Conservation (phyloP, 2,888 invertebrate genomes). For the Cosmorhoe ocellata region DNA sequence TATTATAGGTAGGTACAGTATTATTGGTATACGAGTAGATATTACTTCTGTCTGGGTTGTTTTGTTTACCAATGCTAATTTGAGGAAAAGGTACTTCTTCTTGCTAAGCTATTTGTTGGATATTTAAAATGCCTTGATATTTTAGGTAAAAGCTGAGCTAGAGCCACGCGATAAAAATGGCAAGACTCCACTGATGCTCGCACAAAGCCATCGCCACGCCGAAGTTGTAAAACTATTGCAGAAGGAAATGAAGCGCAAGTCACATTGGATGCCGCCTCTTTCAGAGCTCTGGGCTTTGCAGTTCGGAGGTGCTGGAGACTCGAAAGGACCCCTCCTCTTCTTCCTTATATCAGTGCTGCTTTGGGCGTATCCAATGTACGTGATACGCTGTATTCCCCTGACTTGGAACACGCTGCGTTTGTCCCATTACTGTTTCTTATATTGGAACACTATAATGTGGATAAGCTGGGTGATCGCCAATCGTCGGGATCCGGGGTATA, state of each 20-base stretch:
- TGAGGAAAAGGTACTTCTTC: no score
- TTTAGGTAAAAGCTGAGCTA: conserved; percentile 91
- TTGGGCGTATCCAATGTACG: conserved; percentile 97
- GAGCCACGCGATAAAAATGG: conserved; percentile 95
- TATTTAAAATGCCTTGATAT: conserved; percentile 10
- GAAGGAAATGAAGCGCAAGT: conserved; percentile 90
- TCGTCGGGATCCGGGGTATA: conserved; percentile 93
- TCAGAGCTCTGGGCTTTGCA: conserved; percentile 94
- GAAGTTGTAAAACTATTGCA: conserved; percentile 92
- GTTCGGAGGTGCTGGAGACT: conserved; percentile 95
- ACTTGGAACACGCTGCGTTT: conserved; percentile 94
- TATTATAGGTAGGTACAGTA: no score
- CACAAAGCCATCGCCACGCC: conserved; percentile 92
- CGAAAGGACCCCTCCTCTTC: conserved; percentile 92
- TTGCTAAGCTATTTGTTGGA: no score
- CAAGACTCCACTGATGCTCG: conserved; percentile 94
- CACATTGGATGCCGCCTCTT: conserved; percentile 93
- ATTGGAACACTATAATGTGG: conserved; percentile 97
- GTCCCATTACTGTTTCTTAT: conserved; percentile 94
- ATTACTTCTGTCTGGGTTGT: no score
- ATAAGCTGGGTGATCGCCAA: conserved; percentile 95
- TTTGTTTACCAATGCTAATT: no score
- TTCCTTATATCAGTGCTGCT: conserved; percentile 92
- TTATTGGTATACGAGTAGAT: no score
- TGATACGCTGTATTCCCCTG: conserved; percentile 93